These are phyloP conservation scores for Furcula furcula DNA, from an alignment of 2,888 invertebrate species.

Conservation along the genomic window DNA sequence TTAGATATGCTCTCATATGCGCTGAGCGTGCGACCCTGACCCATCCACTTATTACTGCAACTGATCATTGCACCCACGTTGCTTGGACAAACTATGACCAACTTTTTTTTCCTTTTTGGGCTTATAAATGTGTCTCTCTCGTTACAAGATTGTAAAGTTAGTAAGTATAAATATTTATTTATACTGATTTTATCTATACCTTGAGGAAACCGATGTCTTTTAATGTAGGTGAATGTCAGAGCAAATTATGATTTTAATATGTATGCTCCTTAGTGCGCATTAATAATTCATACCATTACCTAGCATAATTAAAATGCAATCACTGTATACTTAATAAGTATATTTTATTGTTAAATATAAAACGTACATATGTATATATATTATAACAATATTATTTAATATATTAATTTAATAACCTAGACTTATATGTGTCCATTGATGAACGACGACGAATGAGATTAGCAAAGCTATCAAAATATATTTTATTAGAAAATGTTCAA, in stretches of 20 bases:
- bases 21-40: conserved; percentile 34
- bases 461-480: too few species aligned
- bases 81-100: conserved; percentile 10
- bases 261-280: conserved; percentile 8
- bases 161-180: conserved; percentile 22
- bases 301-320: conserved; percentile 16
- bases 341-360: too few species aligned
- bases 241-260: conserved; percentile 13
- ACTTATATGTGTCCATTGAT: too few species aligned
- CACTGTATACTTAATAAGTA: neutral
- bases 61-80: conserved; percentile 35
- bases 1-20: conserved; percentile 13
- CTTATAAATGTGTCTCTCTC: too few species aligned
- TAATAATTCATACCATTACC: neutral
- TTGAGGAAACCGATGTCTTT: conserved; percentile 26
- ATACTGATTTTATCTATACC: conserved; percentile 27
- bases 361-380: too few species aligned
- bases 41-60: conserved; percentile 29
- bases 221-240: conserved; percentile 34
- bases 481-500: conserved; percentile 8
- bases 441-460: too few species aligned
- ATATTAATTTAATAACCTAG: too few species aligned
- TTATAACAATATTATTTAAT: too few species aligned
- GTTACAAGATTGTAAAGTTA: too few species aligned
- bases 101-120: conserved; percentile 11